Percentiles rank a stretch among this genome's conserved stretches.
These are phyloP conservation scores for Neoitamus cyanurus DNA, from an alignment of 2,888 invertebrate genomes.

Conservation along the genomic window DNA sequence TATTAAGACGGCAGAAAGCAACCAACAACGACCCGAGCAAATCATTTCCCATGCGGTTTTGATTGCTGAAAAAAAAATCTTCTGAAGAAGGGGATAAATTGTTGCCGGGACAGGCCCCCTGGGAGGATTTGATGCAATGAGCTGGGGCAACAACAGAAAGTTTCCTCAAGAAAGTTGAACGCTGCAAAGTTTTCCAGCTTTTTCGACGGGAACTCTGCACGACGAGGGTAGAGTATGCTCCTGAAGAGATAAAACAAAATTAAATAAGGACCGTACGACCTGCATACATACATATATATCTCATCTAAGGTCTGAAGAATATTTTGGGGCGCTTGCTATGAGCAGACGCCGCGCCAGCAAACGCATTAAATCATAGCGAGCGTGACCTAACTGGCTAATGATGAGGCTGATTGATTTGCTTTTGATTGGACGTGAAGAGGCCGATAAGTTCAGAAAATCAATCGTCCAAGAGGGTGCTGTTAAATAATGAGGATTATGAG, in stretches of 20 bases:
- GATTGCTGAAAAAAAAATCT: background rate
- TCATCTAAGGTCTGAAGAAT: background rate
- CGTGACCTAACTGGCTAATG: background rate
- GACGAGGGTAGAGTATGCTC: background rate
- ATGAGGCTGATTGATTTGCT: background rate
- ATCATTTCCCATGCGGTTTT: background rate
- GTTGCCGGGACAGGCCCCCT: background rate
- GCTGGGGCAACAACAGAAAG: background rate
- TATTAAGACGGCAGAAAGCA: conserved; percentile 6
- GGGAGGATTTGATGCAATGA: conserved; percentile 22
- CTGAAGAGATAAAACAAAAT: background rate
- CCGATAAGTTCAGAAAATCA: background rate
- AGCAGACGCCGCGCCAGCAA: background rate
- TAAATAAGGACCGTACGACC: background rate
- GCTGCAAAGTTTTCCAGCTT: background rate
- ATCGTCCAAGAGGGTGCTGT: background rate
- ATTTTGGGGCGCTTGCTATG: background rate
- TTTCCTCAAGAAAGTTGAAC: conserved; percentile 2
- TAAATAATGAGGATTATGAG: background rate
- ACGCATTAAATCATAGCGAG: background rate
- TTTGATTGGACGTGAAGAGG: background rate
- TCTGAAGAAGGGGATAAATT: background rate
- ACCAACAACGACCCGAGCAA: background rate
- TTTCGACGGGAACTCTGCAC: background rate
- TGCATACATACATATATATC: no score